Evolutionary conservation across 2,888 invertebrate species (phyloP), one percentile per base, ranked within the genome.

Genomic region (Dynastes maya): DNA sequence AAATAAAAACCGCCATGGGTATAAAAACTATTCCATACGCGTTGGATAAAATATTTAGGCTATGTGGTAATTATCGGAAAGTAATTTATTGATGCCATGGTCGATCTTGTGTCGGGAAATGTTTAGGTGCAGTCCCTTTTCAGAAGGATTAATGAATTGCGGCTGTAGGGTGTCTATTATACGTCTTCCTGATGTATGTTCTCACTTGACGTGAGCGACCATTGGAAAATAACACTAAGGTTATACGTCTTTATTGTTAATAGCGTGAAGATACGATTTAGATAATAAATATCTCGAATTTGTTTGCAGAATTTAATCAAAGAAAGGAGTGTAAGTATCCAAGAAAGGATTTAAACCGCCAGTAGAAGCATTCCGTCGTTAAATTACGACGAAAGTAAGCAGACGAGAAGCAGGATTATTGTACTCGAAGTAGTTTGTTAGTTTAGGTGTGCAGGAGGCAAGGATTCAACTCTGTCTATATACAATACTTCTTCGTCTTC

Each of bases 121-220:
- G 72, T 58, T 11, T 72, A 72, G 72, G 40, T 37, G 72, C 27
- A 72, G 40, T 72, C 58, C 58, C 72, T 58, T 58, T 61, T 72
- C 68, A 68, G 11, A 78, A 79, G 77, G 78, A 80, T 80, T 80
- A 79, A 80, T 80, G 78, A 77, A 80, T 79, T 80, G 80, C 68
- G 78, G 80, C 74, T 63, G 77, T 77, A 67, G 72, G 76, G 55
- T 79, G 78, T 80, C 80, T 76, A 80, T 77, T 74, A 77, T 80
- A 77, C 74, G 77, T 80, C 80, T 77, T 37, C 37, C 63, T 79
- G 80, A 80, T 80, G 55, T 78, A 80, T 79, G 68, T 29, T 11
- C 27, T 22, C 55, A 58, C 55, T 49, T n/a, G 51, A 68, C 51
- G 27, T 51, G 51, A 51, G 16, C 40, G 68, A 13, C 29, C 8